Percentiles rank a stretch among this genome's conserved stretches.
phyloP scores from a whole-genome alignment of 2,888 invertebrate species.

The Ceratothoa steindachneri region DNA sequence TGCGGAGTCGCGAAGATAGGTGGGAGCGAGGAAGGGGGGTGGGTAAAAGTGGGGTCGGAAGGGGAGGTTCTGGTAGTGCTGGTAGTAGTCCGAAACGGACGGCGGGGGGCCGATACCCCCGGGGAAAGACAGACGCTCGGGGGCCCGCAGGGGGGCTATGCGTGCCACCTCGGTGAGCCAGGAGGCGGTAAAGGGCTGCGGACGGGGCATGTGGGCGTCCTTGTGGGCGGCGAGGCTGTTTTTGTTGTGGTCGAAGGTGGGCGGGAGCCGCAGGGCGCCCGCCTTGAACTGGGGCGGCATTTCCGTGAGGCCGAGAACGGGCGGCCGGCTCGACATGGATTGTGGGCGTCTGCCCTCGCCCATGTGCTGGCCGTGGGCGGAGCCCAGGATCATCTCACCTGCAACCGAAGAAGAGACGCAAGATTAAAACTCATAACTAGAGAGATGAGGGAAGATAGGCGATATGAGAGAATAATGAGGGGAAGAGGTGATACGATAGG shows the following conservation, averaged over 20 bases:
- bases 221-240: conserved; percentile 32
- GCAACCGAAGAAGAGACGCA: neutral
- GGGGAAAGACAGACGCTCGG: conserved; percentile 15
- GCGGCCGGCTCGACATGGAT: neutral
- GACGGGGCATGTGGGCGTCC: conserved; percentile 22
- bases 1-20: conserved; percentile 35
- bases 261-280: neutral
- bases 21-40: conserved; percentile 30
- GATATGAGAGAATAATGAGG: too few species aligned
- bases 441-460: too few species aligned
- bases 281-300: conserved; percentile 5
- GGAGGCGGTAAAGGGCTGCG: conserved; percentile 45
- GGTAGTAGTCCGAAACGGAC: conserved; percentile 42
- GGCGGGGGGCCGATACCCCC: conserved; percentile 24
- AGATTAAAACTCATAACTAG: too few species aligned
- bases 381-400: conserved; percentile 11
- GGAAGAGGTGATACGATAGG: too few species aligned
- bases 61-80: conserved; percentile 34
- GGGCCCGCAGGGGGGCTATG: conserved; percentile 36
- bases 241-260: conserved; percentile 39
- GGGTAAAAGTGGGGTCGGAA: conserved; percentile 31
- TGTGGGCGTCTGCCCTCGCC: conserved; percentile 2
- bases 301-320: neutral
- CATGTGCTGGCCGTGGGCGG: conserved; percentile 4
- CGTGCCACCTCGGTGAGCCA: conserved; percentile 46